Conservation (phyloP, 37 sponge, comb jelly and placozoan species). For the Chondrilla cf. caribensis region DNA sequence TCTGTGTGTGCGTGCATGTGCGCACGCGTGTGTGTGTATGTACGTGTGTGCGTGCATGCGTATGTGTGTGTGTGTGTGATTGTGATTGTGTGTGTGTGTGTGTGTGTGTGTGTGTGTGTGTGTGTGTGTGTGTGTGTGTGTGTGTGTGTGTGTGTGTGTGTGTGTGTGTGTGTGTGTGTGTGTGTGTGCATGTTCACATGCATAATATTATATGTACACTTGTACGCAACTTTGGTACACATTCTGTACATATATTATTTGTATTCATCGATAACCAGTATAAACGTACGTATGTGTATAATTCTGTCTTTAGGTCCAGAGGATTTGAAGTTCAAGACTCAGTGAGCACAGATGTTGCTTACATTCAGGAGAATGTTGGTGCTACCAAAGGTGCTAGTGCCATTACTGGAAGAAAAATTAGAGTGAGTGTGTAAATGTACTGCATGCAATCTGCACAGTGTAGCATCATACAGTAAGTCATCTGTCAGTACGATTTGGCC, state of each 20-base stretch:
- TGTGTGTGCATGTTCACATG: no score
- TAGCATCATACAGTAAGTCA: no score
- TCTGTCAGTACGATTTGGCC: no score
- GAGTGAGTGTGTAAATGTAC: background rate
- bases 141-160: background rate
- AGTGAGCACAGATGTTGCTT: background rate
- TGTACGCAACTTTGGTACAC: no score
- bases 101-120: slow-evolving; percentile 7
- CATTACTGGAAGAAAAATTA: background rate
- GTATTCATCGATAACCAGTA: no score
- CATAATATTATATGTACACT: no score
- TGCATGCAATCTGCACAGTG: no score
- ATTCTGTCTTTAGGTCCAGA: background rate
- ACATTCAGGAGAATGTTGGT: background rate
- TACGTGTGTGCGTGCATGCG: background rate
- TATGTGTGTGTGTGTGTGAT: background rate
- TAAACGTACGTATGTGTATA: no score
- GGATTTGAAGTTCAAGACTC: slow-evolving; percentile 1
- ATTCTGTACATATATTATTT: no score
- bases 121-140: background rate
- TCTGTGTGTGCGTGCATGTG: slow-evolving; percentile 11
- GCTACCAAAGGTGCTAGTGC: background rate
- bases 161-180: background rate
- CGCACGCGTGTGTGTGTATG: background rate
- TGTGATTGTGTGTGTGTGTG: slow-evolving; percentile 2